Evolutionary conservation across 2,113 vertebrate species (phyloP).

Genomic region (Struthio camelus): DNA sequence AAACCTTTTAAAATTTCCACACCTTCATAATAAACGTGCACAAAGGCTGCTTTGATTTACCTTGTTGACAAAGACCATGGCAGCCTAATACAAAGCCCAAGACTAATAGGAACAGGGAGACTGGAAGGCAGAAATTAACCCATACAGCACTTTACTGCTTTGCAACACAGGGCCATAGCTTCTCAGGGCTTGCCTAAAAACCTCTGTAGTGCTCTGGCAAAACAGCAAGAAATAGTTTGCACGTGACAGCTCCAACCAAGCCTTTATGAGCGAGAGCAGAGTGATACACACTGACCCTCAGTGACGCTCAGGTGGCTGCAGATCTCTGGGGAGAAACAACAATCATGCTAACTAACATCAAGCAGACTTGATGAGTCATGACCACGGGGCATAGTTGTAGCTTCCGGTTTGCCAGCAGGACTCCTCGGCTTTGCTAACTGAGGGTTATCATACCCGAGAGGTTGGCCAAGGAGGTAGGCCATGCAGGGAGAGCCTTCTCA

Average conservation of each 20-base stretch:
- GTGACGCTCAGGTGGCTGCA: background rate
- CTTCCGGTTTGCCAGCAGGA: background rate
- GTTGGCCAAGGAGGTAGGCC: background rate
- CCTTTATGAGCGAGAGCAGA: background rate
- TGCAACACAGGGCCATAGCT: accelerated
- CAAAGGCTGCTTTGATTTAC: background rate
- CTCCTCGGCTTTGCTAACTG: background rate
- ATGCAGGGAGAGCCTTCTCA: background rate
- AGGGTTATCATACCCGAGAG: background rate
- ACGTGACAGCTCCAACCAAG: background rate
- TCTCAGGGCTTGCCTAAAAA: background rate
- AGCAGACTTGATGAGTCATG: background rate
- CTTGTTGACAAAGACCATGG: background rate
- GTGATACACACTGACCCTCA: background rate
- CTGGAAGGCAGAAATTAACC: background rate
- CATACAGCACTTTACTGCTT: background rate
- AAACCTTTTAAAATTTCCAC: background rate
- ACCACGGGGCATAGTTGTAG: background rate
- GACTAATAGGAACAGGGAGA: background rate
- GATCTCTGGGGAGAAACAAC: background rate
- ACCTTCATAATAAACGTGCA: background rate
- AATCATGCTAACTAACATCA: accelerated
- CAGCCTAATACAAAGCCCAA: background rate
- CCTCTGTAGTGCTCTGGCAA: accelerated
- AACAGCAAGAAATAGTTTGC: background rate